Base-by-base conservation (phyloP, 2,113 vertebrate genomes). In the Echinops telfairi region DNA sequence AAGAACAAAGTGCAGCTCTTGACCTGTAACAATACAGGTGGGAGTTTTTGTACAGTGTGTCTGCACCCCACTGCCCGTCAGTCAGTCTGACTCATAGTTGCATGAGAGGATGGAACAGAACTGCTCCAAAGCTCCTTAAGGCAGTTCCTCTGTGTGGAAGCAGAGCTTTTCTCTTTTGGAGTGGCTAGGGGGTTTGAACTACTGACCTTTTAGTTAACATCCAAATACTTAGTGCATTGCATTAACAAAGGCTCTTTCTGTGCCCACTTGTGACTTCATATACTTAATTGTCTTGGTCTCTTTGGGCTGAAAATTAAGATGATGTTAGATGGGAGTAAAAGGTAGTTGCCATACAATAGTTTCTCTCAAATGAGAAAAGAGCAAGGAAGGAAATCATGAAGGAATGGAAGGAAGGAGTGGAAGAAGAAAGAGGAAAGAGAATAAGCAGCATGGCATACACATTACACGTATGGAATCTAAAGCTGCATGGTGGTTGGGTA, bases 341-440 rank as follows among this genome's bases (percentile, higher is more conserved):
- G 31, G 5, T 25, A 83, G 9, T 81, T 90, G 92, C 29, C 20
- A 17, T 17, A 27, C 47, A 14, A 53, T 75, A 75, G 81, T 47
- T 12, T 89, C 70, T 91, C 43, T 53, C 47, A 71, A 40, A 73
- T 29, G 81, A 57, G 85, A 53, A 95, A 77, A 68, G 78, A 94
- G 82, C 86, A 90, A 95, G 92, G 60, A 86, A 89, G 62, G 1
- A 11, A 43, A 20, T 15, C 3, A 83, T 83, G 81, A 91, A 92
- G 90, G 60, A 83, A 86, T 4, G 43, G 11, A 88, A 20, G 58
- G 20, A 3, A n/a, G 5, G 15, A 31, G 9, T 0, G 7, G 17
- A 17, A 2, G 17, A 58, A 7, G 11, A 57, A 38, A 17, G 12
- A 17, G 12, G 40, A 17, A 64, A 36, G 17, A 4, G 58, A 77